Evolutionary conservation across 2,797 vertebrate genomes (phyloP).

Genomic region (Dermochelys coriacea): DNA sequence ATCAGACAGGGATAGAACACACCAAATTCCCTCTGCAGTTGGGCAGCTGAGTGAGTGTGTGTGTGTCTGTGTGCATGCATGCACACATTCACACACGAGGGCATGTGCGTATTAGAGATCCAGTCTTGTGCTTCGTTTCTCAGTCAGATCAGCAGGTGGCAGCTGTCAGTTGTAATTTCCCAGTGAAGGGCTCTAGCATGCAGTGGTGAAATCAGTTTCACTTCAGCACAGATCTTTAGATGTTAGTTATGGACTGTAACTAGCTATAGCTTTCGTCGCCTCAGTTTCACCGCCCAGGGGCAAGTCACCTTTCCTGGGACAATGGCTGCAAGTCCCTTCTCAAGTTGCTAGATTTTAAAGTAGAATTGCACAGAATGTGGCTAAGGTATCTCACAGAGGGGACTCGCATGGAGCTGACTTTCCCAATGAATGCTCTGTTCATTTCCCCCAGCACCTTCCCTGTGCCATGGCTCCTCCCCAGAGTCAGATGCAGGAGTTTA

Average conservation of each 20-base stretch:
- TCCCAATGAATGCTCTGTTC: not conserved
- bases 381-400: not conserved
- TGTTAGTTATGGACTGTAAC: not conserved
- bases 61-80: not conserved
- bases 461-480: not conserved
- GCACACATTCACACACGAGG: no score
- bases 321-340: not conserved
- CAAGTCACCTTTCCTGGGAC: not conserved
- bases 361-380: not conserved
- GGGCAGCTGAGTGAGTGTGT: not conserved
- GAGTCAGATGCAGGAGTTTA: not conserved
- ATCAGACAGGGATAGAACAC: not conserved
- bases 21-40: not conserved
- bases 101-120: not conserved
- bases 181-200: not conserved
- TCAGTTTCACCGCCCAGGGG: not conserved
- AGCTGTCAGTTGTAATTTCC: not conserved
- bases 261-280: no score
- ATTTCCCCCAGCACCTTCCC: not conserved
- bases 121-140: not conserved
- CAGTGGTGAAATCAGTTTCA: not conserved
- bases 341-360: not conserved
- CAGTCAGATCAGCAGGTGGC: not conserved
- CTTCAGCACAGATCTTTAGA: not conserved
- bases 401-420: not conserved